Conservation (phyloP, 2,797 vertebrate genomes). For the Poeciliopsis presidionis region DNA sequence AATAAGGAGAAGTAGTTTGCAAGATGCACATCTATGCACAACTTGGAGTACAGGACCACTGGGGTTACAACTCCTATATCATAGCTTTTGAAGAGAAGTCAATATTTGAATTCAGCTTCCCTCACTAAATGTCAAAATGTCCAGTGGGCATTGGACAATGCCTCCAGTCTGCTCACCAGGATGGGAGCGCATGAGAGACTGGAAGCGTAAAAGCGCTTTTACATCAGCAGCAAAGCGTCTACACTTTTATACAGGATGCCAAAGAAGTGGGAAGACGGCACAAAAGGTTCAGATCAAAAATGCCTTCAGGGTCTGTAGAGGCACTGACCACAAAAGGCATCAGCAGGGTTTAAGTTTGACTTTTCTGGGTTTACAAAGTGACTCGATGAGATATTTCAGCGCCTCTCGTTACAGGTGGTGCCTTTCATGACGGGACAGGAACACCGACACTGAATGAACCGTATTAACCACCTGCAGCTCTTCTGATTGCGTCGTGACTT, state of each 20-base stretch:
- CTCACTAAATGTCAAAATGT: neutral
- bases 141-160: neutral
- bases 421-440: constrained; percentile 20
- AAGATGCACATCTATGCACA: neutral
- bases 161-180: constrained; percentile 1
- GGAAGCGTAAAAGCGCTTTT: neutral
- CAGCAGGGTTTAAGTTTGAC: neutral
- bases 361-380: neutral
- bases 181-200: neutral
- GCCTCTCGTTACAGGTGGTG: constrained; percentile 5
- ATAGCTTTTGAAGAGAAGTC: neutral
- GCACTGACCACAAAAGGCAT: neutral
- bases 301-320: neutral
- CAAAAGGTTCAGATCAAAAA: neutral
- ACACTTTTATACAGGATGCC: neutral
- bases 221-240: neutral
- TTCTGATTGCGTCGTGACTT: constrained; percentile 31
- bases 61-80: neutral
- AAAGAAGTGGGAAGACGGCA: neutral
- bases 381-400: constrained; percentile 32
- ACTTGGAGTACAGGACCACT: neutral
- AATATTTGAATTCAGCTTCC: neutral
- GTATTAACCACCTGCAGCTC: constrained; percentile 46
- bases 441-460: constrained; percentile 34
- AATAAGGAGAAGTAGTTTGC: neutral